Evolutionary conservation across 2,113 vertebrate species (phyloP).

Genomic region (Hydrochoerus hydrochaeris): DNA sequence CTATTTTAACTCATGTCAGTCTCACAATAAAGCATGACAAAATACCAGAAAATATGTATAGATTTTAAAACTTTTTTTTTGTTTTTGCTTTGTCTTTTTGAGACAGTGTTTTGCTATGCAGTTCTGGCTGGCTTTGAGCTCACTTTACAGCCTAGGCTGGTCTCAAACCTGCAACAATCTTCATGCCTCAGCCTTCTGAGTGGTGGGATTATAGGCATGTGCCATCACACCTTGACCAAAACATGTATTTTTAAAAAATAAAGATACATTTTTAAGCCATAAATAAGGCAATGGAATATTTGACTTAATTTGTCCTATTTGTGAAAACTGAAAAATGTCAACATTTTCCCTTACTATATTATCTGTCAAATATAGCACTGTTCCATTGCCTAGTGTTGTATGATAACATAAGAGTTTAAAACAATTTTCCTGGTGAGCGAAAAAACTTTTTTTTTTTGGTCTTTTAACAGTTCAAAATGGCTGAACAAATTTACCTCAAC

Average conservation of each 20-base stretch:
- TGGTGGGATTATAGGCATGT: no score
- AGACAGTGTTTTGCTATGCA: no score
- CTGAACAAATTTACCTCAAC: slow-evolving; percentile 64
- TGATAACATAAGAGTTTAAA: slow-evolving; percentile 66
- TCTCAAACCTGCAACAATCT: no score
- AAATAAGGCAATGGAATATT: slow-evolving; percentile 35
- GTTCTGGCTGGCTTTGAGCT: no score
- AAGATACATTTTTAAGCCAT: slow-evolving; percentile 54
- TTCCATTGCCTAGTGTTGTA: slow-evolving; percentile 43
- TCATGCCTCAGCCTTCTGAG: no score
- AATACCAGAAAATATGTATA: slow-evolving; percentile 60
- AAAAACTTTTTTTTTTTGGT: slow-evolving; percentile 65
- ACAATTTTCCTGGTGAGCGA: slow-evolving; percentile 69
- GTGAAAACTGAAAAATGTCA: slow-evolving; percentile 62
- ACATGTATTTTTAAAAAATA: slow-evolving; percentile 4
- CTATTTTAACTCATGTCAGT: slow-evolving; percentile 50
- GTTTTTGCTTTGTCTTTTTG: no score
- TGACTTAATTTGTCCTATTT: slow-evolving; percentile 52
- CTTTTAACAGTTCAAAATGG: slow-evolving; percentile 71
- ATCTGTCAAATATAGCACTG: slow-evolving; percentile 34
- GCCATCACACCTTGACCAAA: no score
- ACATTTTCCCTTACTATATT: slow-evolving; percentile 52
- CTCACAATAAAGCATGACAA: slow-evolving; percentile 35
- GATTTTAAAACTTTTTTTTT: slow-evolving; percentile 23
- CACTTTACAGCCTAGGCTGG: no score